phyloP scores from a whole-genome alignment of 2,113 vertebrate genomes.

The Dendrocopos noguchii region DNA sequence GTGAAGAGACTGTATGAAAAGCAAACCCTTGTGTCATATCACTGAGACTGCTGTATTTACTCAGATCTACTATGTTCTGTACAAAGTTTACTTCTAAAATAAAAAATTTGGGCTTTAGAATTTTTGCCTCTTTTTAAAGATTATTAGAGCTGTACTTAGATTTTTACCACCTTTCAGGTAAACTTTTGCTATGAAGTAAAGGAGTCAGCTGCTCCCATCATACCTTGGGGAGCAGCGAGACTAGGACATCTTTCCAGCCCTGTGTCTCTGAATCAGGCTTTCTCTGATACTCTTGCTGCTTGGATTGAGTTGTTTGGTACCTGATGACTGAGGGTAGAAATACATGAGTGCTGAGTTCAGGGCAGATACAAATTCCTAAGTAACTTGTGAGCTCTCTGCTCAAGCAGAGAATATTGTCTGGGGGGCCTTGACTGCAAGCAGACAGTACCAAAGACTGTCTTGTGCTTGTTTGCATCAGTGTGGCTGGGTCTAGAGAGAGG shows the following conservation, averaged over 20 bases:
- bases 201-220: background rate
- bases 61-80: constrained; percentile 52
- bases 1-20: constrained; percentile 5
- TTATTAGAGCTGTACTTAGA: background rate
- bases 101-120: constrained; percentile 43
- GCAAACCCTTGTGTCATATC: background rate
- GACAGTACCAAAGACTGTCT: background rate
- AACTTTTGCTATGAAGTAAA: background rate
- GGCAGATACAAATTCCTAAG: background rate
- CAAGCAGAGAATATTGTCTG: background rate
- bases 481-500: background rate
- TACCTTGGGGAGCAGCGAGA: background rate
- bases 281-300: background rate
- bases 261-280: background rate
- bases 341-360: background rate
- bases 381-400: background rate
- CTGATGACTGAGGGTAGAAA: background rate
- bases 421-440: background rate
- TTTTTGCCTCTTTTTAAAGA: background rate
- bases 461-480: background rate
- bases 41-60: constrained; percentile 38
- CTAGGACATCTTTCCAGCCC: background rate
- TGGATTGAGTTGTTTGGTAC: background rate
- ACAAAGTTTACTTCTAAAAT: constrained; percentile 75
- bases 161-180: constrained; percentile 29